Percentiles rank a stretch among this genome's conserved stretches.
phyloP scores from a whole-genome alignment of 2,113 vertebrate species.

The Chinchilla lanigera region DNA sequence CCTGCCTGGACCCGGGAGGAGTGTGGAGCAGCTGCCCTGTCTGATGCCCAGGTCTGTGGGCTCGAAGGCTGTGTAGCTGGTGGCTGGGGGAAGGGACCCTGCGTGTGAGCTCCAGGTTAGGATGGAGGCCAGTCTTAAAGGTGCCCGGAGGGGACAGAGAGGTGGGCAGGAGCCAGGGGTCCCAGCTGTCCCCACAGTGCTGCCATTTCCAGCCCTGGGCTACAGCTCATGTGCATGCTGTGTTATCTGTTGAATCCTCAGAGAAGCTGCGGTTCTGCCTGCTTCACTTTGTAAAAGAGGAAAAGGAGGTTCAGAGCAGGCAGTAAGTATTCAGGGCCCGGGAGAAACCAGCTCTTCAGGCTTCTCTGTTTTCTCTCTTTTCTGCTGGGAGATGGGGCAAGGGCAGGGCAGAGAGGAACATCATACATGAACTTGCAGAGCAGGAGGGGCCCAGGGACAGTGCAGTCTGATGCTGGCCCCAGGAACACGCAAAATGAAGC shows the following conservation, averaged over 20 bases:
- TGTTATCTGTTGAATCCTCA: background rate
- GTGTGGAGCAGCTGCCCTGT: background rate
- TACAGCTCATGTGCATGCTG: background rate
- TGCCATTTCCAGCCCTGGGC: background rate
- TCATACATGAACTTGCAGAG: background rate
- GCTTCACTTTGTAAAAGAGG: background rate
- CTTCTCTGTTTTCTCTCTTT: background rate
- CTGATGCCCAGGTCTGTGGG: background rate
- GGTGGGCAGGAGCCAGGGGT: background rate
- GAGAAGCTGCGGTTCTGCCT: background rate
- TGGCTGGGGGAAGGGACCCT: background rate
- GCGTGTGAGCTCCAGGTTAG: background rate
- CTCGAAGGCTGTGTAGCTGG: background rate
- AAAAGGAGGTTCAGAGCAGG: background rate
- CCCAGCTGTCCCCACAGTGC: accelerated
- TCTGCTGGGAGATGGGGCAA: background rate
- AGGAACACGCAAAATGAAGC: background rate
- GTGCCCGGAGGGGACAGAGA: background rate
- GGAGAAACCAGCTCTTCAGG: background rate
- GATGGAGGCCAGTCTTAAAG: background rate
- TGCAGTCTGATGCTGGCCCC: background rate
- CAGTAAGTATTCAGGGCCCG: background rate
- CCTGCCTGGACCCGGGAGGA: background rate
- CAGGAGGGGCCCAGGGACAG: background rate
- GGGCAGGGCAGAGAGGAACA: background rate